phyloP scores from a whole-genome alignment of 2,113 vertebrate genomes.

The Theristicus caerulescens region DNA sequence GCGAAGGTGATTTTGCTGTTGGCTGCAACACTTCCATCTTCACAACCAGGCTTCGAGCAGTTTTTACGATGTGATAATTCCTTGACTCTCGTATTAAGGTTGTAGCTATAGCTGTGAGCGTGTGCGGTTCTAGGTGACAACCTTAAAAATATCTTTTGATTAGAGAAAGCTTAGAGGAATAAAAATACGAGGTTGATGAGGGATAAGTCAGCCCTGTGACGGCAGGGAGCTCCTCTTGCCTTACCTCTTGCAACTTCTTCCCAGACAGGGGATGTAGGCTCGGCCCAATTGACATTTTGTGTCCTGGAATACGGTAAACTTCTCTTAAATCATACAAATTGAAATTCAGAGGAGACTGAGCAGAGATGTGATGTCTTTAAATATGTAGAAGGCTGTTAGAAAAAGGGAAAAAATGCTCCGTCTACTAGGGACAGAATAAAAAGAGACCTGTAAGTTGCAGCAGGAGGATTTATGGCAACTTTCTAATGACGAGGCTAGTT shows the following conservation, averaged over 20 bases:
- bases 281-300: rapidly evolving
- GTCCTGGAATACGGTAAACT: not conserved
- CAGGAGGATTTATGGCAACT: not conserved
- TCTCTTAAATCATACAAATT: rapidly evolving
- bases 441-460: not conserved
- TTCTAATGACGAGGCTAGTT: not conserved
- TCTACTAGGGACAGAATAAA: not conserved
- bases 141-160: not conserved
- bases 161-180: not conserved
- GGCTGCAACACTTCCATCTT: not conserved
- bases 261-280: not conserved
- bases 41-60: not conserved
- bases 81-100: rapidly evolving
- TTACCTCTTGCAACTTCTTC: not conserved
- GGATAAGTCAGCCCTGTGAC: no score
- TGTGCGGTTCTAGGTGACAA: not conserved
- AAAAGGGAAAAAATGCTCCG: not conserved
- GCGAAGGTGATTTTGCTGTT: not conserved
- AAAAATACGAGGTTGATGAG: rapidly evolving
- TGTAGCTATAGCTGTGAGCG: not conserved
- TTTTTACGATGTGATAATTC: not conserved
- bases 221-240: rapidly evolving
- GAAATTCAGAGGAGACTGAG: not conserved
- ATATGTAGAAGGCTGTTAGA: not conserved
- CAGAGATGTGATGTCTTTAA: not conserved